Evolutionary conservation across 2,888 invertebrate species (phyloP).

Genomic region (Celastrina argiolus): DNA sequence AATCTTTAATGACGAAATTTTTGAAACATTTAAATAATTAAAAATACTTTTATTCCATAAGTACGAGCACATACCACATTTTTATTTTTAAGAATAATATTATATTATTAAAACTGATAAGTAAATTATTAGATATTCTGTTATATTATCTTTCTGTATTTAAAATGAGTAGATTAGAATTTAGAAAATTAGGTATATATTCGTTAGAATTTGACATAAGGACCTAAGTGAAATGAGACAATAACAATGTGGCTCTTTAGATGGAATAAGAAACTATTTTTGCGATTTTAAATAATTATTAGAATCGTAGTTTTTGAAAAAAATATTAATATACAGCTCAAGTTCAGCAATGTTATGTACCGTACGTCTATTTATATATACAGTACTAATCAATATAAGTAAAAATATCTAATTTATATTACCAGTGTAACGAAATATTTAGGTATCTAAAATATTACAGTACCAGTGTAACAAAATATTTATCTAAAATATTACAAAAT

Average conservation of each 20-base stretch:
- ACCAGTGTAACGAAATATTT: too few species aligned
- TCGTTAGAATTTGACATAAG: not conserved
- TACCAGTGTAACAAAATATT: too few species aligned
- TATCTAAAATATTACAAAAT: too few species aligned
- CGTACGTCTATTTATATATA: not conserved
- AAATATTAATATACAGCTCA: conserved; percentile 18
- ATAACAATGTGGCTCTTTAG: conserved; percentile 36
- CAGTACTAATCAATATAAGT: not conserved
- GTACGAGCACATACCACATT: not conserved
- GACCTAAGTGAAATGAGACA: conserved; percentile 34
- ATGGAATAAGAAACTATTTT: conserved; percentile 19
- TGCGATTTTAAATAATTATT: conserved; percentile 1
- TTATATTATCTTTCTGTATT: not conserved
- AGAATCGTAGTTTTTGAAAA: conserved; percentile 11
- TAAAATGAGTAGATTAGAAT: not conserved
- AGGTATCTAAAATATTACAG: too few species aligned
- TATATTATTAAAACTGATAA: not conserved
- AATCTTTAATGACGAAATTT: not conserved
- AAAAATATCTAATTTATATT: not conserved
- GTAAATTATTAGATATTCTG: not conserved
- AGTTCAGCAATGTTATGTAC: not conserved
- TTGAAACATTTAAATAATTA: not conserved
- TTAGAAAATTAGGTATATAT: not conserved
- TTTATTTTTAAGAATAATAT: not conserved
- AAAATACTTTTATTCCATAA: too few species aligned